Evolutionary conservation across 2,113 vertebrate species (phyloP).

Genomic region (Hyperopisus bebe): DNA sequence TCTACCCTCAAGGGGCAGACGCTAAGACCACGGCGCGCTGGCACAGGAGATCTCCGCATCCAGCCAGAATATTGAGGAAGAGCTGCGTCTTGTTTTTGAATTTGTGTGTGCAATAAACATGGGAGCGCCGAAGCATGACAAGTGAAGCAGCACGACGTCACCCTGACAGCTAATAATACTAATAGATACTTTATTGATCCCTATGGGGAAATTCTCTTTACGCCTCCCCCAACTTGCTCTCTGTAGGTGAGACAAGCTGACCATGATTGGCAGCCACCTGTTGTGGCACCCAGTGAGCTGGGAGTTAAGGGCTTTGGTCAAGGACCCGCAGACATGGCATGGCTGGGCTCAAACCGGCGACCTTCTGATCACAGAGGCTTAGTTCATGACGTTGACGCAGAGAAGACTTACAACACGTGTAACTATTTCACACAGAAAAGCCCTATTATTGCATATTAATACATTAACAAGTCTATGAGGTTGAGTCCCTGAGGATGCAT

Average conservation of each 20-base stretch:
- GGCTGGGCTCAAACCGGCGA: too few species aligned
- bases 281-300: too few species aligned
- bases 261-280: too few species aligned
- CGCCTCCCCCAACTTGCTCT: too few species aligned
- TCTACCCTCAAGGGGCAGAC: background rate
- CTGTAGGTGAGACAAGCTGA: too few species aligned
- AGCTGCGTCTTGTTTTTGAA: background rate
- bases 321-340: too few species aligned
- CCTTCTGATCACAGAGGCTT: too few species aligned
- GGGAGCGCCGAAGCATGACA: background rate
- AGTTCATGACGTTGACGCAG: background rate
- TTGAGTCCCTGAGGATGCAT: background rate
- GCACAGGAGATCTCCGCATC: background rate
- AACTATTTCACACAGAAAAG: background rate
- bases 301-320: too few species aligned
- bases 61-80: background rate
- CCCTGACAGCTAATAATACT: background rate
- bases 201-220: too few species aligned
- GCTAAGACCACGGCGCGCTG: background rate
- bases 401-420: background rate
- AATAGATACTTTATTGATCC: too few species aligned
- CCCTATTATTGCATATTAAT: background rate
- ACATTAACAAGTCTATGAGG: background rate
- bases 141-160: background rate
- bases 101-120: background rate